Percentiles rank a stretch among this genome's conserved stretches.
These are phyloP conservation scores for Lithophane socia DNA, from an alignment of 2,888 invertebrate species.

Conservation along the genomic window DNA sequence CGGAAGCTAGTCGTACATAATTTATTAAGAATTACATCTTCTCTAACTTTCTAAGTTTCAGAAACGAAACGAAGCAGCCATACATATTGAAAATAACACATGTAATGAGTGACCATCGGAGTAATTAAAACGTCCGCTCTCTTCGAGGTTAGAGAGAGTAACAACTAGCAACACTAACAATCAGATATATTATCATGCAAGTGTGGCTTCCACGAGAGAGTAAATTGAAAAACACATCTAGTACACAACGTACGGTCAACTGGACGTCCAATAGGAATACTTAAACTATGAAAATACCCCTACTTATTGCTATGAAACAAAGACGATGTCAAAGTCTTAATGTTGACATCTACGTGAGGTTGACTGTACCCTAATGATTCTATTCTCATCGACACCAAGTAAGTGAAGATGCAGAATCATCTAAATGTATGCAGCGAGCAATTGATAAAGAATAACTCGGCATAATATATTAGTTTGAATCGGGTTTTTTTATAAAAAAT, in stretches of 20 bases:
- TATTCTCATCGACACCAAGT: not conserved
- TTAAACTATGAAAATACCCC: not conserved
- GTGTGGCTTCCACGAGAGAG: not conserved
- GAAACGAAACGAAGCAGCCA: not conserved
- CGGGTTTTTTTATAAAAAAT: not conserved
- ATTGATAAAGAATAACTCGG: not conserved
- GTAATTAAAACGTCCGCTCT: not conserved
- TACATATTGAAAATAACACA: not conserved
- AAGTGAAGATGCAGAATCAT: slow-evolving; percentile 2
- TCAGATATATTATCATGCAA: no score
- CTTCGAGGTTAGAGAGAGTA: not conserved
- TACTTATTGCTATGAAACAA: not conserved
- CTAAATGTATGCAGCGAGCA: not conserved
- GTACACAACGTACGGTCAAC: no score
- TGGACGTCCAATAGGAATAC: no score
- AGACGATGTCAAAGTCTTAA: not conserved
- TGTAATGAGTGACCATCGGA: no score
- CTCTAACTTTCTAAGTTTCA: not conserved
- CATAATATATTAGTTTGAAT: not conserved
- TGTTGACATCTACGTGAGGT: not conserved
- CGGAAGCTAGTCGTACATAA: not conserved
- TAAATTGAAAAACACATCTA: not conserved
- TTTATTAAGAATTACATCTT: not conserved
- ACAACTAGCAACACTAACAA: no score
- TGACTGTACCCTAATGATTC: not conserved